Evolutionary conservation across 2,113 vertebrate genomes (phyloP).

Genomic region (Saimiri boliviensis): DNA sequence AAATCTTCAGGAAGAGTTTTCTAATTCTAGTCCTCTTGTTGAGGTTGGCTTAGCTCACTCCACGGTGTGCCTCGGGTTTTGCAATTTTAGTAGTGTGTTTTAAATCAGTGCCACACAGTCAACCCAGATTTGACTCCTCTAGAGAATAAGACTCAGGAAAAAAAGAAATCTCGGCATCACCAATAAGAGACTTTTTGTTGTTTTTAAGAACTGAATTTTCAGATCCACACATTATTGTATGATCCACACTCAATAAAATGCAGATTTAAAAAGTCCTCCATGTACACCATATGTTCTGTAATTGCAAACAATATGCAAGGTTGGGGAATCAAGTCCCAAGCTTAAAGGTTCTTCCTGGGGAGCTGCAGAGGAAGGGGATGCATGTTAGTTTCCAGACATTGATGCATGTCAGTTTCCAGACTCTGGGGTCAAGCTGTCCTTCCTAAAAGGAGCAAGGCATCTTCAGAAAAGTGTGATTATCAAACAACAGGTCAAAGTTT

Average conservation of each 20-base stretch:
- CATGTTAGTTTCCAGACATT: slow-evolving; percentile 42
- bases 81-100: slow-evolving; percentile 57
- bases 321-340: slow-evolving; percentile 80
- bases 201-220: slow-evolving; percentile 34
- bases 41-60: neutral
- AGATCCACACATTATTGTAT: neutral
- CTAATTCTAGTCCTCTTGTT: neutral
- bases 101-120: slow-evolving; percentile 60
- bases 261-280: slow-evolving; percentile 59
- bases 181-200: neutral
- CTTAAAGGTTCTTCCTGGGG: slow-evolving; percentile 82
- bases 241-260: slow-evolving; percentile 54
- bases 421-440: slow-evolving; percentile 81
- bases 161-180: neutral
- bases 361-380: slow-evolving; percentile 72
- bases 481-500: slow-evolving; percentile 92
- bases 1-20: neutral
- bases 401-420: slow-evolving; percentile 82
- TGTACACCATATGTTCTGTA: slow-evolving; percentile 74
- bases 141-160: neutral
- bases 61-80: neutral
- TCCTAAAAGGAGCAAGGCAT: slow-evolving; percentile 83
- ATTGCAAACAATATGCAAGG: slow-evolving; percentile 70
- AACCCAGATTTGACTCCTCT: slow-evolving; percentile 36
- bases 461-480: slow-evolving; percentile 85